Conservation (phyloP, 2,113 vertebrate species). For the Columbina picui region DNA sequence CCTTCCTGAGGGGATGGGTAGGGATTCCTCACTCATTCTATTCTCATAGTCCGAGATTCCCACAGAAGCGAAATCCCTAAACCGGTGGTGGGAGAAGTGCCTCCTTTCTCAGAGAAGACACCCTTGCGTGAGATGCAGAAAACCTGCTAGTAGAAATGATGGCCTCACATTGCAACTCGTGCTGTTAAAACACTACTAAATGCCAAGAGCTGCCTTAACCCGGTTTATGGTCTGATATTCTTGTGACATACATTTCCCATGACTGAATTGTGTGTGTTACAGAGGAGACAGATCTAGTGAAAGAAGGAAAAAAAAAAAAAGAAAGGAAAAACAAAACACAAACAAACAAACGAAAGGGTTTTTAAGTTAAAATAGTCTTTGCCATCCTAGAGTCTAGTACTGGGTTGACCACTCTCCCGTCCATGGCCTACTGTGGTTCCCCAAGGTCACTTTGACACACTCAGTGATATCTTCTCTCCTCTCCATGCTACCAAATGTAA, state of each 20-base stretch:
- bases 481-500: not conserved
- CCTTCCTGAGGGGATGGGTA: not conserved
- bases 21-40: not conserved
- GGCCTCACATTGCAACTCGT: not conserved
- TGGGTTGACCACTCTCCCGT: not conserved
- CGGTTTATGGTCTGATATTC: not conserved
- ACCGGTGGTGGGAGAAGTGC: not conserved
- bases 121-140: not conserved
- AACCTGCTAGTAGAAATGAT: not conserved
- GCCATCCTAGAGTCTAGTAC: not conserved
- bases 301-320: not conserved
- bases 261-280: not conserved
- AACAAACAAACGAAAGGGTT: not conserved
- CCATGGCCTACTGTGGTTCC: not conserved
- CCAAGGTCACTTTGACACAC: not conserved
- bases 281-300: not conserved
- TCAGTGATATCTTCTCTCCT: not conserved
- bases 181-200: not conserved
- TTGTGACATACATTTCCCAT: not conserved
- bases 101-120: not conserved
- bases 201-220: not conserved
- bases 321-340: not conserved
- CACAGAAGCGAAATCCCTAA: not conserved
- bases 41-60: not conserved
- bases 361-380: not conserved